Evolutionary conservation across 1,140 invertebrate species (phyloP), one percentile per base, ranked within the genome.

Genomic region (Panonychus citri): DNA sequence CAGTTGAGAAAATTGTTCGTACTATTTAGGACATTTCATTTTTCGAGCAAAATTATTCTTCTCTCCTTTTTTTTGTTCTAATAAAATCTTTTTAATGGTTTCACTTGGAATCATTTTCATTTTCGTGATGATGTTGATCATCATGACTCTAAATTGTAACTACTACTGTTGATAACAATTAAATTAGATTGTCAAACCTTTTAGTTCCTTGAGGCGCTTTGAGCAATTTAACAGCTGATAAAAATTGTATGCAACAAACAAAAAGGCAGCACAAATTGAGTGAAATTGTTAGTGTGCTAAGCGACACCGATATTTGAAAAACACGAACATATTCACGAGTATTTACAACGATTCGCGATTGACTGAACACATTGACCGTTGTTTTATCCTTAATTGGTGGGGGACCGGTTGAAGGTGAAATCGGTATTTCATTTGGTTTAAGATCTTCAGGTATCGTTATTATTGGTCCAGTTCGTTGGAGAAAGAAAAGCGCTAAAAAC

Each of bases 221-320:
- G 59, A 85, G 78, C 64, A 93, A 76, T 73, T 89, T 90, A 55
- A 89, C 82, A 26, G 85, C 82, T 68, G 90, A 90, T 62, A 90
- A 77, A 73, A 88, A 89, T 73, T 93, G 87, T 64, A 89, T 86
- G 59, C 84, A 82, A 74, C 86, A 93, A 56, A 93, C 85, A 58
- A 93, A 77, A 40, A 90, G 74, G 67, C 85, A 90, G 71, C 85
- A 88, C 19, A 90, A 74, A 69, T 90, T 85, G 28, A 90, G 70
- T 1, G 83, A 85, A 25, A 90, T 71, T 25, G 85, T 86, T 55
- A 90, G 74, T 13, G 85, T 84, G 66, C 83, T 85, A 58, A 90
- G 72, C 7, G 84, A 85, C 60, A 89, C 72, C 3, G 85, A 86
- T 59, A 90, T 85, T 74, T 90, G 85, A 67, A 87, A 85, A 28